These are phyloP conservation scores for Opisthograptis luteolata DNA, from an alignment of 2,888 invertebrate genomes.

Conservation along the genomic window DNA sequence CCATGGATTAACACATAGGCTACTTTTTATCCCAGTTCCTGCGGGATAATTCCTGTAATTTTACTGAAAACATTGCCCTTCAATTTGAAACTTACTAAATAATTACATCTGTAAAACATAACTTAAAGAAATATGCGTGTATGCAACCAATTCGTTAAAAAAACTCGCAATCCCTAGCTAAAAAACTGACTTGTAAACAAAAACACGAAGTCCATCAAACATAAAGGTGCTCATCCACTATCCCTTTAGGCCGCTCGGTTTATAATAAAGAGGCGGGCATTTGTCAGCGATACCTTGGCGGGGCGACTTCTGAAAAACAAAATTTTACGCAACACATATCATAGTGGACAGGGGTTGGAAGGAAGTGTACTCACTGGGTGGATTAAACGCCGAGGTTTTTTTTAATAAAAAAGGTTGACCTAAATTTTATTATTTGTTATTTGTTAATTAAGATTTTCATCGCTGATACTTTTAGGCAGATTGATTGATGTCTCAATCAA, in stretches of 20 bases:
- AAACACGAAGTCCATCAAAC: constrained; percentile 26
- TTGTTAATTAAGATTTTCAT: not conserved
- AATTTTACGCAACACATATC: constrained; percentile 83
- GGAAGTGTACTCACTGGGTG: constrained; percentile 56
- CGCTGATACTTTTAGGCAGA: not conserved
- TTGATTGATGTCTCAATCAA: too few species aligned
- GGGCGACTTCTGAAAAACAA: constrained; percentile 76
- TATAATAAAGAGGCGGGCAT: constrained; percentile 72
- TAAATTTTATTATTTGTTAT: not conserved
- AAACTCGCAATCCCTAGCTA: not conserved
- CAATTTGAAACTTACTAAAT: too few species aligned
- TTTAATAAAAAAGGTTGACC: too few species aligned
- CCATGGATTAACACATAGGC: too few species aligned
- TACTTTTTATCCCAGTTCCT: too few species aligned
- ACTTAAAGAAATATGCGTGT: too few species aligned
- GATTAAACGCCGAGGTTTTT: constrained; percentile 36
- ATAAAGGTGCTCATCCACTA: constrained; percentile 42
- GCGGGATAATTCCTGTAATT: too few species aligned
- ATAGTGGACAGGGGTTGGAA: constrained; percentile 65
- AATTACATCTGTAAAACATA: too few species aligned
- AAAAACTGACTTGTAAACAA: constrained; percentile 28
- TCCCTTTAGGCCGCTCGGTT: constrained; percentile 46
- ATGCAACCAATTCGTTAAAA: too few species aligned
- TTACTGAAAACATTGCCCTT: too few species aligned
- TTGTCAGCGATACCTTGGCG: constrained; percentile 73